phyloP scores from a whole-genome alignment of 2,113 vertebrate genomes.

The Tyto alba region DNA sequence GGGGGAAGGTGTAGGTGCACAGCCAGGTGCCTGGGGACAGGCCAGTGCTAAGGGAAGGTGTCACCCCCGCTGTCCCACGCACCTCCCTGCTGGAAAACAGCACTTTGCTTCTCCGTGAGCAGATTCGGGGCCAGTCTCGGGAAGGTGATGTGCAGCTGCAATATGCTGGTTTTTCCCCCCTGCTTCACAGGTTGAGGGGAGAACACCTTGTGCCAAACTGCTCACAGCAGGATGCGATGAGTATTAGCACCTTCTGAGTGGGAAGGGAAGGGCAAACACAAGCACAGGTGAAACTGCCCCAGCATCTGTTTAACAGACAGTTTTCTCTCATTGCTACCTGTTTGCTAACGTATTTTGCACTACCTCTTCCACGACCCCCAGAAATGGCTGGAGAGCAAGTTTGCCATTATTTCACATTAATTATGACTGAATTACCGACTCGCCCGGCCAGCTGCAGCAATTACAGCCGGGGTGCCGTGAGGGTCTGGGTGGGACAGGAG shows the following conservation, averaged over 20 bases:
- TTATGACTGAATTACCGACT: background rate
- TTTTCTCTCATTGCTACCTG: background rate
- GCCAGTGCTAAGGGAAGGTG: background rate
- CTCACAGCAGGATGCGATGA: accelerated
- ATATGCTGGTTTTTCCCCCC: background rate
- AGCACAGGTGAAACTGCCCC: background rate
- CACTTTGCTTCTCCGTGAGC: background rate
- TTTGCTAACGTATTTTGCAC: background rate
- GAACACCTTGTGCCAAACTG: background rate
- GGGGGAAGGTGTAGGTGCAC: background rate
- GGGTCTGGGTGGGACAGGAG: no score
- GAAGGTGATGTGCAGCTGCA: background rate
- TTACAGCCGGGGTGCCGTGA: background rate
- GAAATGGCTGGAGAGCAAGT: background rate
- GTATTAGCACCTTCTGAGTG: accelerated
- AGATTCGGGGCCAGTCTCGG: background rate
- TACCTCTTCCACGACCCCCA: background rate
- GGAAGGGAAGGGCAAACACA: background rate
- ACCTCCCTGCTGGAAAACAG: background rate
- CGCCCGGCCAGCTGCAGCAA: background rate
- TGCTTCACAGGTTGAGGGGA: background rate
- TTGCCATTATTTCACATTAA: background rate
- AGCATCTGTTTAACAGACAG: background rate
- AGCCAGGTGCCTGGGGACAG: background rate
- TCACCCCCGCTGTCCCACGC: background rate